These are phyloP conservation scores for Spinibarbus caldwelli DNA, from an alignment of 2,797 vertebrate genomes.

Conservation along the genomic window DNA sequence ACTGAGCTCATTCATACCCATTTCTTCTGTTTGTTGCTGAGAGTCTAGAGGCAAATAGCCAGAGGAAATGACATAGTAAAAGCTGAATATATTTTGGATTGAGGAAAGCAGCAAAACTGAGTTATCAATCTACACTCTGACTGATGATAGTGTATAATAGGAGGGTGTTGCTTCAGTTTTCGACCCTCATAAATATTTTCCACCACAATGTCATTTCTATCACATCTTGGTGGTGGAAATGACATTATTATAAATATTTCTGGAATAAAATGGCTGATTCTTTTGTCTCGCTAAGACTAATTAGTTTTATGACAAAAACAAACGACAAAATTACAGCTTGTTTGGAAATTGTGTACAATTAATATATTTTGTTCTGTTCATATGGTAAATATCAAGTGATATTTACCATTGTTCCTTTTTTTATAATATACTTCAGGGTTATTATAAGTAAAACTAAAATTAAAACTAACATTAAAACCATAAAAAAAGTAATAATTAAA, in stretches of 20 bases:
- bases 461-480: too few relatives aligned
- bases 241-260: neutral
- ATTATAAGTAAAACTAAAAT: too few relatives aligned
- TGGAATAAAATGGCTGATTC: neutral
- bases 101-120: constrained; percentile 9
- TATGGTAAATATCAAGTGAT: neutral
- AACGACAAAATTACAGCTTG: neutral
- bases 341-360: too few relatives aligned
- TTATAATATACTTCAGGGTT: neutral
- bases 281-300: too few relatives aligned
- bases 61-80: constrained; percentile 37
- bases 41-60: constrained; percentile 29
- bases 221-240: neutral
- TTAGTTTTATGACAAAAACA: too few relatives aligned
- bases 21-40: constrained; percentile 41
- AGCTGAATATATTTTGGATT: constrained; percentile 26
- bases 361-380: neutral
- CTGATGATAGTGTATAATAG: constrained; percentile 37
- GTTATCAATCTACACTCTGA: constrained; percentile 36
- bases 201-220: neutral
- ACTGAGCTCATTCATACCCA: constrained; percentile 56
- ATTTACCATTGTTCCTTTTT: neutral
- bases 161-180: neutral
- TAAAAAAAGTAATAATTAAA: too few relatives aligned
- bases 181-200: neutral